A percentile compares a stretch with the other conserved stretches of the same genome.
Evolutionary conservation across 2,797 vertebrate species (phyloP).

Genomic region (Ceyx erithaca): DNA sequence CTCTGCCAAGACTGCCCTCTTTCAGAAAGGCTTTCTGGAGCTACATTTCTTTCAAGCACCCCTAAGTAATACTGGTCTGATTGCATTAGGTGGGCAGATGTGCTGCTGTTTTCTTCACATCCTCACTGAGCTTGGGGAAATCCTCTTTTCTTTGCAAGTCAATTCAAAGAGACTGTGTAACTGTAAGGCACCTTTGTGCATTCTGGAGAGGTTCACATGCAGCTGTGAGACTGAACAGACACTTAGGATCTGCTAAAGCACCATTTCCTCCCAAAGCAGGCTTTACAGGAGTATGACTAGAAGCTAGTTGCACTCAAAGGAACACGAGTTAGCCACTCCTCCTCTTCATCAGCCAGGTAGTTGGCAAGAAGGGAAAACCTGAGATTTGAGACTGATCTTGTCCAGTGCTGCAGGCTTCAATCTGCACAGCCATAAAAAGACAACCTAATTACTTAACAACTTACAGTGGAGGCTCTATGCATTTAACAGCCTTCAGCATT

Average conservation of each 20-base stretch:
- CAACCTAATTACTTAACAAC: not conserved
- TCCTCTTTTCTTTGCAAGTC: not conserved
- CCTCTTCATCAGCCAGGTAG: not conserved
- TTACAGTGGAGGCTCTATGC: not conserved
- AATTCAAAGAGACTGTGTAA: not conserved
- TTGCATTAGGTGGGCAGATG: not conserved
- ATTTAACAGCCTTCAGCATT: not conserved
- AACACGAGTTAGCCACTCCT: not conserved
- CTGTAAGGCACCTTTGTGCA: not conserved
- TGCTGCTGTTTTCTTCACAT: not conserved
- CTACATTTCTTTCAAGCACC: not conserved
- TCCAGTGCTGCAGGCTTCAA: not conserved
- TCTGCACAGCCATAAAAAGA: not conserved
- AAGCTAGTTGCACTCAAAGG: not conserved
- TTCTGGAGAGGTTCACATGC: not conserved
- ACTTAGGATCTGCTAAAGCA: not conserved
- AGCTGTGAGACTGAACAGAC: not conserved
- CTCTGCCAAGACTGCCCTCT: not conserved
- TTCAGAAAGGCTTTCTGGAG: not conserved
- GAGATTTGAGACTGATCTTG: not conserved
- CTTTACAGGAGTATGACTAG: not conserved
- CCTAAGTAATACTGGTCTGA: not conserved
- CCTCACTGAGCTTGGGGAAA: not conserved
- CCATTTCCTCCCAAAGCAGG: not conserved
- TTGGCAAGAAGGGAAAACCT: not conserved